These are phyloP conservation scores for Rhineura floridana DNA, from an alignment of 2,113 vertebrate species.

Conservation along the genomic window DNA sequence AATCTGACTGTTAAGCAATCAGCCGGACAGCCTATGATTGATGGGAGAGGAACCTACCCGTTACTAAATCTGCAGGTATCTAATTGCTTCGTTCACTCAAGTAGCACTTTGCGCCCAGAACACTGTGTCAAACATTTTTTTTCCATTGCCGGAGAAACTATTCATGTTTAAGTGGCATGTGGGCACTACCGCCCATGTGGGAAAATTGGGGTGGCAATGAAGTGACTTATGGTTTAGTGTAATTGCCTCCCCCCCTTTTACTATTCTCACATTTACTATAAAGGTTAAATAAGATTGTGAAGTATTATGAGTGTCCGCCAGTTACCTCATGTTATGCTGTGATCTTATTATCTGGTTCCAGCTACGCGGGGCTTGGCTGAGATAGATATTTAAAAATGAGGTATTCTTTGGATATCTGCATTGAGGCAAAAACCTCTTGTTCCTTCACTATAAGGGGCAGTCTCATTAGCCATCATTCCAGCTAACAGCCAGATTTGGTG, in stretches of 20 bases:
- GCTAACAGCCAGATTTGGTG: too few relatives aligned
- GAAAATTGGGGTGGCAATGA: slow-evolving; percentile 1
- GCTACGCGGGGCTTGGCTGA: background rate
- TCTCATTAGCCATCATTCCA: background rate
- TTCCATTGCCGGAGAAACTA: background rate
- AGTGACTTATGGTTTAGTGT: slow-evolving; percentile 9
- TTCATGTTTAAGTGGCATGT: background rate
- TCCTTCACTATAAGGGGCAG: background rate
- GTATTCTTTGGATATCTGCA: background rate
- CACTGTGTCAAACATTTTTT: background rate
- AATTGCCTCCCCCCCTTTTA: background rate
- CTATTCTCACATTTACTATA: background rate
- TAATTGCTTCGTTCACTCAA: slow-evolving; percentile 32
- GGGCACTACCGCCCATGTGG: background rate
- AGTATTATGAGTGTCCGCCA: background rate
- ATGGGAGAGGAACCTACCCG: background rate
- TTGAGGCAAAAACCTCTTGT: background rate
- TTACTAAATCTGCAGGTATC: slow-evolving; percentile 26
- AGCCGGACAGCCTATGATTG: background rate
- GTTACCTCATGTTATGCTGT: background rate
- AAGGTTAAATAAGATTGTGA: slow-evolving; percentile 29
- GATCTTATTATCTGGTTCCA: background rate
- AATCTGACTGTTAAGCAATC: background rate
- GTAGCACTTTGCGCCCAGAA: background rate
- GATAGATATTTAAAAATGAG: background rate